Evolutionary conservation across 2,888 invertebrate species (phyloP), one percentile per base, ranked within the genome.

Genomic region (Ichneumon xanthorius): DNA sequence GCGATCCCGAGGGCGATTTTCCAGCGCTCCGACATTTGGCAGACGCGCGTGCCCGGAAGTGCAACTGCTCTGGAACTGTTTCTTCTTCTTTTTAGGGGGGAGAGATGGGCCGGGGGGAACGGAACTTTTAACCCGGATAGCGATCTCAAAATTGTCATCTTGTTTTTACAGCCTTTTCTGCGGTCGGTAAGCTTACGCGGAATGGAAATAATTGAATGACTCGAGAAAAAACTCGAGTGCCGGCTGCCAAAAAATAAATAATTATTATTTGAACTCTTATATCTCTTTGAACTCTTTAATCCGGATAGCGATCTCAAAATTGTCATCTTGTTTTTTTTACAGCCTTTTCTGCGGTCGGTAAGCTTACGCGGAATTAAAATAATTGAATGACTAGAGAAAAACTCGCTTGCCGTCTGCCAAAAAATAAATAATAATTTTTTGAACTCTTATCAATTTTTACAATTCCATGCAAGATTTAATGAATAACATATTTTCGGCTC

Each of bases 21-120:
- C 63, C 16, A 30, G 63, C 6, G 63, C 11, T 63, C 33, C 30
- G 30, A 16, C 85, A 82, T 85, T 79, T 82, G 82, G 85, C 85
- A 72, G 85, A 85, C 79, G 75, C 48, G 73, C 75, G 40, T 19
- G 45, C 9, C 58, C 79, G 85, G 79, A 82, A 85, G 75, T 82
- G 37, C 70, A 84, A 80, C 84, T 77, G 40, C 22, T 40, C 40
- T 37, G 50, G 37, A 68, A 45, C 22, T 75, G 68, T 3, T 63
- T 37, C 65, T 30, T 33, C 55, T n/a, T 55, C 37, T 30, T 81
- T 76, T 79, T 58, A 0, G 2, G 45, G 55, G 70, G 1, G 22
- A 48, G 63, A 48, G 75, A 85, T 61, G 30, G 50, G 40, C 19
- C 40, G 19, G 67, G 0, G 26, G 30, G 48, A 55, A 70, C 37